Percentiles rank a stretch among this genome's conserved stretches.
Evolutionary conservation across 2,888 invertebrate species (phyloP).

Genomic region (Andrena dorsata): DNA sequence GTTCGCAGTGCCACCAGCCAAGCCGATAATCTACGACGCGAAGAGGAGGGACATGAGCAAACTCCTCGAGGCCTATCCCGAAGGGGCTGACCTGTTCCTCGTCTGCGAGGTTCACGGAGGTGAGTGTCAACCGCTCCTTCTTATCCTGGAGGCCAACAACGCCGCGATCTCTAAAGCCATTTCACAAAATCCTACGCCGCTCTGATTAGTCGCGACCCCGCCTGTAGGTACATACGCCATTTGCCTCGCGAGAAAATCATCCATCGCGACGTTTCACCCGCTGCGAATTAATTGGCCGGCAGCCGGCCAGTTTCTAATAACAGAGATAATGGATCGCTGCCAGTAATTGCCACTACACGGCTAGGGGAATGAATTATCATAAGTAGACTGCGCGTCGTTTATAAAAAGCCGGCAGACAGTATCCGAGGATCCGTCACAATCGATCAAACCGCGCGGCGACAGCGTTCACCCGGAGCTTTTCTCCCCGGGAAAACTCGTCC

Average conservation of each 20-base stretch:
- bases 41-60: constrained; percentile 92
- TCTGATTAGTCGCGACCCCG: too few species aligned
- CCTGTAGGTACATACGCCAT: not conserved
- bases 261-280: not conserved
- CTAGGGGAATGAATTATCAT: constrained; percentile 44
- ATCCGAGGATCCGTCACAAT: constrained; percentile 60
- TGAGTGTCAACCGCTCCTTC: constrained; percentile 84
- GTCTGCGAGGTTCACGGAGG: constrained; percentile 95
- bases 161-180: not conserved
- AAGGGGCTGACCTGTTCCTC: constrained; percentile 93
- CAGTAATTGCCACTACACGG: constrained; percentile 27
- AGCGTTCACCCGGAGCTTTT: not conserved
- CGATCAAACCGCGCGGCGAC: constrained; percentile 52
- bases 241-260: constrained; percentile 21
- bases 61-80: constrained; percentile 93
- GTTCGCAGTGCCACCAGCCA: constrained; percentile 92
- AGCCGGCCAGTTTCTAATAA: constrained; percentile 1
- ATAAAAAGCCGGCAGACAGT: constrained; percentile 25
- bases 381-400: constrained; percentile 41
- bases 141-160: constrained; percentile 6
- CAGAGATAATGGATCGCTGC: constrained; percentile 31
- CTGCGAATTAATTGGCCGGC: constrained; percentile 16
- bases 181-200: too few species aligned
- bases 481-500: not conserved
- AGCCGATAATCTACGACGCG: constrained; percentile 94